Evolutionary conservation across 2,797 vertebrate genomes (phyloP), one percentile per base, ranked within the genome.

Genomic region (Leptoclinus maculatus): DNA sequence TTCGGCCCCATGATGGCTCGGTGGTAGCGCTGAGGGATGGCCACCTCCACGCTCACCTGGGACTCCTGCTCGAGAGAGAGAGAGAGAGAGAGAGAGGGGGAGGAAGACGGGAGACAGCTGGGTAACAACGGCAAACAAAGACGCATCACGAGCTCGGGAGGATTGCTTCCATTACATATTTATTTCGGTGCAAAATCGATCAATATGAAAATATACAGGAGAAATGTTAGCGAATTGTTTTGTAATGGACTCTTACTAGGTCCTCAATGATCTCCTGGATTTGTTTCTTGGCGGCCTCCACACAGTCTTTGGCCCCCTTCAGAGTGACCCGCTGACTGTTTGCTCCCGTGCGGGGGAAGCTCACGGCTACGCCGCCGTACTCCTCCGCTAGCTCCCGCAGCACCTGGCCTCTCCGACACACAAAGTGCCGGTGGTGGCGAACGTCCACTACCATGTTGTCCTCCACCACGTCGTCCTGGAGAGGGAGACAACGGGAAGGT

Each of bases 251-350:
- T n/a, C 84, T 81, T 17, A 96, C 96, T 90, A 97, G 91, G 78
- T 96, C 95, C 56, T 91, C 87, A 19, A 96, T 94, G 66, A 96
- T 94, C 83, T 96, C 95, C 88, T 95, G 93, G 76, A 96, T 96
- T 79, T 95, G 91, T 75, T 89, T 95, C 86, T 96, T 97, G 39
- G 95, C 95, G 0, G 94, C 95, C 25, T 96, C 94, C 57, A 96
- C 95, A 3, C 96, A 97, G 85, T 96, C 94, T 79, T 95, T 95
- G 21, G 96, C 95, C 51, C 96, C 96, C 88, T 96, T 97, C 74
- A 97, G 92, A 4, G 89, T 95, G 83, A 97, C 91, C 25, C 87
- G 89, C 85, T 95, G 95, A 34, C 93, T 96, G 89, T 95, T 93
- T 21, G 93, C 90, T 2, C 96, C 96, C 0, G 94, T 96, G 3